Conservation (phyloP, 2,797 vertebrate genomes). For the Myioborus miniatus region DNA sequence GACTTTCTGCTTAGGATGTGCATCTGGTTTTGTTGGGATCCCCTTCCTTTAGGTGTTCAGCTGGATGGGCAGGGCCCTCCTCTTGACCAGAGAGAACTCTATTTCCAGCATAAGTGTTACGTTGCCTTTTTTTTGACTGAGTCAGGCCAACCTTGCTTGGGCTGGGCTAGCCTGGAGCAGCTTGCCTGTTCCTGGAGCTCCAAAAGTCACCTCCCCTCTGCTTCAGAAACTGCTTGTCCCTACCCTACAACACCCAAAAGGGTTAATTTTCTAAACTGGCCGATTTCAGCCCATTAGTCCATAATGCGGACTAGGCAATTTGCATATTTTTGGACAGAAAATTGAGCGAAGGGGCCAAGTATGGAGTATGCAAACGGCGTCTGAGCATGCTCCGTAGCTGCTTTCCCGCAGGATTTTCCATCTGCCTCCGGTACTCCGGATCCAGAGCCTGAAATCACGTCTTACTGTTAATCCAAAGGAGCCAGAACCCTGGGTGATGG, state of each 20-base stretch:
- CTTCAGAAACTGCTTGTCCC: background rate
- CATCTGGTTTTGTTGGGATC: background rate
- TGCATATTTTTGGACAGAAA: slow-evolving; percentile 72
- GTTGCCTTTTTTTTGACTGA: background rate
- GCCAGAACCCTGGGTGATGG: slow-evolving; percentile 66
- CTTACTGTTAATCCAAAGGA: slow-evolving; percentile 64
- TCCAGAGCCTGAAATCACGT: slow-evolving; percentile 66
- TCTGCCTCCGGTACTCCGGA: slow-evolving; percentile 59
- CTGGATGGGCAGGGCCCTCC: background rate
- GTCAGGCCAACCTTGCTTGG: background rate
- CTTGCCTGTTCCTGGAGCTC: background rate
- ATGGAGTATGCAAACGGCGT: slow-evolving; percentile 56
- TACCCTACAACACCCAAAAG: background rate
- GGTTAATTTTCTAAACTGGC: slow-evolving; percentile 62
- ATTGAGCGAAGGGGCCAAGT: slow-evolving; percentile 48
- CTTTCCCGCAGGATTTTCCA: slow-evolving; percentile 64
- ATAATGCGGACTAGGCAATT: slow-evolving; percentile 68
- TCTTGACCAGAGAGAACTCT: background rate
- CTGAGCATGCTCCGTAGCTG: slow-evolving; percentile 58
- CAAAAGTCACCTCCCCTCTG: background rate
- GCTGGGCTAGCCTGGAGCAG: background rate
- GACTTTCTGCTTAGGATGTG: background rate
- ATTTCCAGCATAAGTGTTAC: background rate
- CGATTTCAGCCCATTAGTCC: slow-evolving; percentile 65
- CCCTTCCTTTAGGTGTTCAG: background rate